phyloP scores from a whole-genome alignment of 35 echinoderm and acorn worm genomes.

The Lytechinus pictus region DNA sequence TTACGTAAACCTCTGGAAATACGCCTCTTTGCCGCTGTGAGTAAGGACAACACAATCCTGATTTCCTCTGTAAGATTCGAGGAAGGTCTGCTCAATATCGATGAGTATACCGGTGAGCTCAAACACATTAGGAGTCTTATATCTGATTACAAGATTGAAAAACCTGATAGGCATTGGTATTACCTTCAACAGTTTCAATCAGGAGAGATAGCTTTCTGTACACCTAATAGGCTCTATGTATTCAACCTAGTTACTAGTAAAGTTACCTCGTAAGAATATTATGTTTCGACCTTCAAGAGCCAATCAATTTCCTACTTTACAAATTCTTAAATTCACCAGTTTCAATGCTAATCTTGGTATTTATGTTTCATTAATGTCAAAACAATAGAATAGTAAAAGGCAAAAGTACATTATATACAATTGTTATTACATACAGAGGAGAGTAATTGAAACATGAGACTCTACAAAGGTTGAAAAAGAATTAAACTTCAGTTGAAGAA shows the following conservation, averaged over 20 bases:
- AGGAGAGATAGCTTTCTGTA: slow-evolving; percentile 30
- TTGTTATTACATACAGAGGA: no score
- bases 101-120: neutral
- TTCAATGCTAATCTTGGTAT: no score
- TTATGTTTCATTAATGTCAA: no score
- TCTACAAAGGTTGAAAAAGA: no score
- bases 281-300: no score
- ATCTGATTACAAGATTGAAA: neutral
- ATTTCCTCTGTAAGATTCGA: neutral
- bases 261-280: neutral
- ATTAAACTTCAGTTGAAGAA: no score
- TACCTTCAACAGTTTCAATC: slow-evolving; percentile 31
- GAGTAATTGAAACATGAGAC: no score
- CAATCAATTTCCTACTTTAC: no score
- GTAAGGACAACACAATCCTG: neutral
- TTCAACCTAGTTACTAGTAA: neutral
- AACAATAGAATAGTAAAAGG: no score
- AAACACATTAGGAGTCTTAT: neutral
- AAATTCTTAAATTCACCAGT: no score
- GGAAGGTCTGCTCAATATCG: neutral
- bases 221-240: neutral
- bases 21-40: neutral
- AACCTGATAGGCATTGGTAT: neutral
- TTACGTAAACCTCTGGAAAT: neutral
- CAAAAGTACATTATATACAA: no score